A percentile compares a stretch with the other conserved stretches of the same genome.
phyloP scores from a whole-genome alignment of 2,888 invertebrate species.

The Eremobia ochroleuca region DNA sequence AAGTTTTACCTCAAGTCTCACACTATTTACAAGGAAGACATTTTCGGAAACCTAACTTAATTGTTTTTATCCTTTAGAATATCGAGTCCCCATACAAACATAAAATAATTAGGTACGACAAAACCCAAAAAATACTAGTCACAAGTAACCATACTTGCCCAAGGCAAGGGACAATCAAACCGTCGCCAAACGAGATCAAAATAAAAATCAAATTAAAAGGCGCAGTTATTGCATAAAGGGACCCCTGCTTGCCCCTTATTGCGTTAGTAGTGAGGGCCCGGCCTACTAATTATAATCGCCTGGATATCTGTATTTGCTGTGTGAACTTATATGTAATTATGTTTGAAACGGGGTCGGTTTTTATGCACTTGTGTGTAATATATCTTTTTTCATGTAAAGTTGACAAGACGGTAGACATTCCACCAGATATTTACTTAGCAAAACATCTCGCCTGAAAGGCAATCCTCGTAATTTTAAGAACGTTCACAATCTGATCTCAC shows the following conservation, averaged over 20 bases:
- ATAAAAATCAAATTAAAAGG: constrained; percentile 85
- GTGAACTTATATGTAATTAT: constrained; percentile 52
- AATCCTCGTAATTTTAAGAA: too few species aligned
- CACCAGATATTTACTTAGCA: neutral
- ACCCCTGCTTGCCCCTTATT: constrained; percentile 69
- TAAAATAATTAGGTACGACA: constrained; percentile 37
- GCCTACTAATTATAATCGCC: constrained; percentile 78
- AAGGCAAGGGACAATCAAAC: constrained; percentile 78
- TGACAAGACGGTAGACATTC: neutral
- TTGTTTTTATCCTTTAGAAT: neutral
- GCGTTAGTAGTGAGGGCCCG: constrained; percentile 66
- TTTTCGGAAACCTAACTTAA: neutral
- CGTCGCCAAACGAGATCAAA: constrained; percentile 84
- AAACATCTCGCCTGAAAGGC: too few species aligned
- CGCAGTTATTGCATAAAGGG: constrained; percentile 78
- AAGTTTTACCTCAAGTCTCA: neutral
- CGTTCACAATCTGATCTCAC: too few species aligned
- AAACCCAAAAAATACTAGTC: constrained; percentile 56
- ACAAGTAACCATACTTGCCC: constrained; percentile 67
- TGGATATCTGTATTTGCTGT: constrained; percentile 70
- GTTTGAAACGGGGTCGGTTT: constrained; percentile 1
- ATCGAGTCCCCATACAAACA: neutral
- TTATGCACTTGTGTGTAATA: neutral
- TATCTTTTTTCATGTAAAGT: neutral
- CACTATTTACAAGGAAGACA: too few species aligned